These are phyloP conservation scores for Syrphus vitripennis DNA, from an alignment of 2,888 invertebrate genomes.

Conservation along the genomic window DNA sequence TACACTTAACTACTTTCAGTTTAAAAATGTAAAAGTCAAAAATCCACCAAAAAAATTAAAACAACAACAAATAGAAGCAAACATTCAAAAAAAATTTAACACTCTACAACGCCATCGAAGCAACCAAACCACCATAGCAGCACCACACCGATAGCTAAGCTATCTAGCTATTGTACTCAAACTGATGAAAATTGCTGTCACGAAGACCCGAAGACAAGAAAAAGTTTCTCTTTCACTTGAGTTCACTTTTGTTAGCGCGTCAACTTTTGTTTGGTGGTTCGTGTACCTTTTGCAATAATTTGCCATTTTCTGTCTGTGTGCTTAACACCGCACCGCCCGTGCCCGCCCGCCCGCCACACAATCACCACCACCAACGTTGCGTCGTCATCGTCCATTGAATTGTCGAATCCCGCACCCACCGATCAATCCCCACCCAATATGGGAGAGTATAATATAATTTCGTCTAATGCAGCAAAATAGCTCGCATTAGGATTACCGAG, in stretches of 20 bases:
- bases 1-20: slow-evolving; percentile 56
- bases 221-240: slow-evolving; percentile 71
- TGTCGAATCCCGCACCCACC: neutral
- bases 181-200: slow-evolving; percentile 71
- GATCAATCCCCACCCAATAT: neutral
- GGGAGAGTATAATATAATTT: slow-evolving; percentile 51
- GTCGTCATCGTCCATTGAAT: neutral
- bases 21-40: slow-evolving; percentile 68
- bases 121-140: neutral
- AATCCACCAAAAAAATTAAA: slow-evolving; percentile 37
- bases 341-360: neutral
- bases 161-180: slow-evolving; percentile 21
- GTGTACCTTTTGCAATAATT: slow-evolving; percentile 67
- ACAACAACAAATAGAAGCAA: neutral
- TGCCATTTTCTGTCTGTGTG: slow-evolving; percentile 24
- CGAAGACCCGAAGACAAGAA: slow-evolving; percentile 63
- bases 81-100: slow-evolving; percentile 14
- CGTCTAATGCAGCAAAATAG: slow-evolving; percentile 52
- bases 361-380: neutral
- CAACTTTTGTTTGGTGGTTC: slow-evolving; percentile 66
- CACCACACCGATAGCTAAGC: neutral
- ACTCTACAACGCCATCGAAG: slow-evolving; percentile 1
- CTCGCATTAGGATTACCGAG: slow-evolving; percentile 51
- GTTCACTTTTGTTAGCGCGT: slow-evolving; percentile 69
- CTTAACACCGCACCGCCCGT: neutral